A percentile compares a stretch with the other conserved stretches of the same genome.
phyloP scores from a whole-genome alignment of 2,888 invertebrate species.

The Chymomyza fuscimana region DNA sequence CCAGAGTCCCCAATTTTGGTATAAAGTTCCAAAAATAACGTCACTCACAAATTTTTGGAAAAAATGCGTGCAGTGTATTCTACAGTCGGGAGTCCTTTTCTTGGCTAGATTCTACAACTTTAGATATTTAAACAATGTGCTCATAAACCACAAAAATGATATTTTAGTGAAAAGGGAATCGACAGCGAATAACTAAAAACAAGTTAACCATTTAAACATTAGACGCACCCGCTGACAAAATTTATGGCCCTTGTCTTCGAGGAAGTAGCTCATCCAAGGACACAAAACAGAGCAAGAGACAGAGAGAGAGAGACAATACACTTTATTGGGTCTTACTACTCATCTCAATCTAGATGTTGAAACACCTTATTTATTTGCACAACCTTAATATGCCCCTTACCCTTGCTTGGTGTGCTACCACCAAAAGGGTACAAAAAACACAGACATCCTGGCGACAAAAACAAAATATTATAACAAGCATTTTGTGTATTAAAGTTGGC shows the following conservation, averaged over 20 bases:
- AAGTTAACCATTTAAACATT: background rate
- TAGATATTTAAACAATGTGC: no score
- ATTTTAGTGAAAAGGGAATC: no score
- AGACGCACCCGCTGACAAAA: background rate
- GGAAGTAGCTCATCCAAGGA: no score
- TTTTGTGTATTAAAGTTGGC: slow-evolving; percentile 38
- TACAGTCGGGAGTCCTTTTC: no score
- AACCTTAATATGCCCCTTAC: background rate
- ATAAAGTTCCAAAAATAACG: no score
- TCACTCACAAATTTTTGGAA: no score
- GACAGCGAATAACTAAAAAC: background rate
- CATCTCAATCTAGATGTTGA: background rate
- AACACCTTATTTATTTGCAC: background rate
- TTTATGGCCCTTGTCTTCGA: background rate
- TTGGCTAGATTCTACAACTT: no score
- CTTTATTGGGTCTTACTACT: background rate
- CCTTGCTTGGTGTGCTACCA: no score
- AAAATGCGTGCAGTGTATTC: no score
- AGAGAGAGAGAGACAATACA: background rate
- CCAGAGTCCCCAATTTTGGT: no score
- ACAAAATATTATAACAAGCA: slow-evolving; percentile 17
- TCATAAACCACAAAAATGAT: no score
- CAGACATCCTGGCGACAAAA: slow-evolving; percentile 13
- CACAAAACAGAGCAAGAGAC: no score
- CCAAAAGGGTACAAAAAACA: slow-evolving; percentile 20